Evolutionary conservation across 2,888 invertebrate genomes (phyloP), one percentile per base, ranked within the genome.

Genomic region (Liopterus haemorrhoidalis): DNA sequence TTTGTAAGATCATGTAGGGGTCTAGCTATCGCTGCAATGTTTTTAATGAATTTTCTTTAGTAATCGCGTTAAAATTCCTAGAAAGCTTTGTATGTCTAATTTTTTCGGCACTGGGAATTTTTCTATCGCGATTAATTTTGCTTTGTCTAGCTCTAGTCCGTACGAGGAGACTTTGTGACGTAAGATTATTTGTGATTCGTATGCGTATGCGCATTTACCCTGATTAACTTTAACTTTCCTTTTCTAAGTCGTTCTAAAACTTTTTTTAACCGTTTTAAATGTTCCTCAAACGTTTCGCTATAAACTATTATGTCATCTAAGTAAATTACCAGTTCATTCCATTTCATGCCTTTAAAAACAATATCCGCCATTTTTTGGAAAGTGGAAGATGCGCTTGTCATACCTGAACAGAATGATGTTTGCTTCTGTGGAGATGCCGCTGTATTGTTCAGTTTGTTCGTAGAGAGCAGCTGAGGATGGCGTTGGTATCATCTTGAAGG

Each of bases 41-140:
- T 44, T 18, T 36, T 19, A n/a, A 49, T 40, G 22, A 48, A 51
- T 41, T 47, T 46, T 11, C 49, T 25, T 15, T 50, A 45, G 22
- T 18, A 48, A n/a, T 41, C 32, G 11, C 41, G n/a, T n/a, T n/a
- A n/a, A 46, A 11, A 48, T 24, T 8, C 49, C 46, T 0, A 51
- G 14, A 15, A 49, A 45, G 8, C 37, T 38, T 31, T 46, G 40
- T 3, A 44, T 11, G n/a, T 32, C 16, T 21, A 43, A 14, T 15
- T 18, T 33, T 40, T 21, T 42, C 1, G 51, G 49, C 9, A 8
- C 18, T 3, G 33, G 44, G 16, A 51, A 51, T 9, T 49, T 38
- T 18, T 40, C 25, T 8, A 51, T 41, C 1, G 46, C 42, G 2
- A 18, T 11, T 9, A 45, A 12, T 25, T 48, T 51, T 1, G 21